A percentile compares a stretch with the other conserved stretches of the same genome.
Conservation (phyloP, 2,888 invertebrate genomes). For the Isoperla grammatica region DNA sequence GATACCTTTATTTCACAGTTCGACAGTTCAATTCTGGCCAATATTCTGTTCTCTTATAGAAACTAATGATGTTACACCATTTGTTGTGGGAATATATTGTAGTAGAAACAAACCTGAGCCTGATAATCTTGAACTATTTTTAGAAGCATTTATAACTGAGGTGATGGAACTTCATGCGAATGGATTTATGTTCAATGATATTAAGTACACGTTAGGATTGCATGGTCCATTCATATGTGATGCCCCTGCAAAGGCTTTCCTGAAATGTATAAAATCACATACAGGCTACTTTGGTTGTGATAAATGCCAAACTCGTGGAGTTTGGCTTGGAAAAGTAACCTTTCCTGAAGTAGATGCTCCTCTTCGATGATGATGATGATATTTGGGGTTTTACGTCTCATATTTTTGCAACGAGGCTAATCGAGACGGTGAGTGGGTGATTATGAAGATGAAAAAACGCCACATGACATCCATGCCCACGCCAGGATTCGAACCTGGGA, state of each 20-base stretch:
- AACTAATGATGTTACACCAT: background rate
- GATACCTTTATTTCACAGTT: conserved; percentile 27
- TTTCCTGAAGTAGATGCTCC: conserved; percentile 7
- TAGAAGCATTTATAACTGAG: conserved; percentile 17
- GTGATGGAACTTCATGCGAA: background rate
- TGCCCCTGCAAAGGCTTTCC: conserved; percentile 28
- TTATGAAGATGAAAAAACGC: no score
- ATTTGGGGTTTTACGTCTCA: no score
- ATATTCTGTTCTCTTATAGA: conserved; percentile 21
- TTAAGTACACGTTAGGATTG: conserved; percentile 2
- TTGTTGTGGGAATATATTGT: conserved; percentile 23
- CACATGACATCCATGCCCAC: no score
- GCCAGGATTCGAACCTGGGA: no score
- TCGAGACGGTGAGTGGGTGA: no score
- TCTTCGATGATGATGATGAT: no score
- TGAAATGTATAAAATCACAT: conserved; percentile 20
- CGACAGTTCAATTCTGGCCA: conserved; percentile 29
- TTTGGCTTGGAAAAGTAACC: conserved; percentile 15
- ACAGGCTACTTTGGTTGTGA: conserved; percentile 25
- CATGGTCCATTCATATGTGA: conserved; percentile 22
- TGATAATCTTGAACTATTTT: conserved; percentile 22
- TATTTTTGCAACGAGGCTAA: no score
- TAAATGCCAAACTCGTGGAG: conserved; percentile 19
- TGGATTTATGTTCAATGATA: conserved; percentile 9
- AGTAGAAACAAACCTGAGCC: conserved; percentile 25